These are phyloP conservation scores for Ophonus ardosiacus DNA, from an alignment of 2,888 invertebrate species.

Conservation along the genomic window DNA sequence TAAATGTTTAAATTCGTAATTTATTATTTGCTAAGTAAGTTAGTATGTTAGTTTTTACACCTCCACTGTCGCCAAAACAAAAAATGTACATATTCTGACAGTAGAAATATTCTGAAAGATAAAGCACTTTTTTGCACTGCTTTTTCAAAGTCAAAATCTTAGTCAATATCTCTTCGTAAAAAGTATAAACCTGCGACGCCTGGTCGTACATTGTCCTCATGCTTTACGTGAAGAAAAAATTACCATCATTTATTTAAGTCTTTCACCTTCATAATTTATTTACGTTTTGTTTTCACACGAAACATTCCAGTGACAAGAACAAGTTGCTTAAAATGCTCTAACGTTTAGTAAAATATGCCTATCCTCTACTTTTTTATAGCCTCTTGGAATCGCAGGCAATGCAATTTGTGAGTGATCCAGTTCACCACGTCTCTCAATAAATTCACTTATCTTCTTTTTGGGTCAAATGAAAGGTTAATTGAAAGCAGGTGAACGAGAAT, in stretches of 20 bases:
- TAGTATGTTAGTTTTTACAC: no score
- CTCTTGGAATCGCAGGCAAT: neutral
- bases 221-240: neutral
- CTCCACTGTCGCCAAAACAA: no score
- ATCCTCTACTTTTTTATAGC: neutral
- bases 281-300: conserved; percentile 28
- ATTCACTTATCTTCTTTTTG: conserved; percentile 33
- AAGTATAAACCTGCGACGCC: neutral
- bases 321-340: conserved; percentile 20
- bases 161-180: neutral
- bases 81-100: neutral
- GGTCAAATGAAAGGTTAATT: conserved; percentile 44
- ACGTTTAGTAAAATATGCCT: neutral
- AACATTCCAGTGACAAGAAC: conserved; percentile 28
- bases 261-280: conserved; percentile 3
- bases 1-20: no score
- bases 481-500: conserved; percentile 23
- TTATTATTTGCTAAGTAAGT: no score
- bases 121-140: neutral
- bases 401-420: neutral
- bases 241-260: conserved; percentile 6
- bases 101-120: neutral
- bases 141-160: neutral
- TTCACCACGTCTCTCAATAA: neutral
- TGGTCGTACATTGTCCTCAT: neutral